Conservation (phyloP, 2,797 vertebrate genomes). For the Atherinosoma microstoma region DNA sequence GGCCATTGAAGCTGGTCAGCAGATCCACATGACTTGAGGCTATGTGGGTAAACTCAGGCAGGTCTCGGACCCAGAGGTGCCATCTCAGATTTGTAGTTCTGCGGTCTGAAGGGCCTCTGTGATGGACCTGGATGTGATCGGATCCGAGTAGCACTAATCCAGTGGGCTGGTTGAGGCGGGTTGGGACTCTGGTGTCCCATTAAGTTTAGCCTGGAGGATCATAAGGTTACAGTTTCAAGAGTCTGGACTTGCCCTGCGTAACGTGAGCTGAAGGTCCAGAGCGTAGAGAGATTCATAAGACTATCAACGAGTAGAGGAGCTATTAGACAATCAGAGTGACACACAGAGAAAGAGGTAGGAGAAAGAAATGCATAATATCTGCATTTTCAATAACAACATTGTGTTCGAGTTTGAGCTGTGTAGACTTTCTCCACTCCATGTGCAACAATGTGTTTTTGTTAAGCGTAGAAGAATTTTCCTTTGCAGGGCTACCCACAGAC, state of each 20-base stretch:
- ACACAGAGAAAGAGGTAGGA: constrained; percentile 31
- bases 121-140: constrained; percentile 69
- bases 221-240: constrained; percentile 83
- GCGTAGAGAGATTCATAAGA: constrained; percentile 42
- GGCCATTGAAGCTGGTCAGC: constrained; percentile 63
- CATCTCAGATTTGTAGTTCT: constrained; percentile 78
- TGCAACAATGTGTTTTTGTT: neutral
- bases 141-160: constrained; percentile 80
- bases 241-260: constrained; percentile 72
- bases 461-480: neutral
- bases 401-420: neutral
- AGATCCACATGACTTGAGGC: constrained; percentile 69
- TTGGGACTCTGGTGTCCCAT: constrained; percentile 85
- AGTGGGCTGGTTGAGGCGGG: constrained; percentile 81
- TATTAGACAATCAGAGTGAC: constrained; percentile 52
- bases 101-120: constrained; percentile 68
- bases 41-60: constrained; percentile 80
- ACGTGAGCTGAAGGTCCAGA: constrained; percentile 72
- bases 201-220: constrained; percentile 83
- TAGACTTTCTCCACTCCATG: neutral
- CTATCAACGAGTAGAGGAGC: constrained; percentile 51
- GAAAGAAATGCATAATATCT: neutral
- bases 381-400: neutral
- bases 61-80: constrained; percentile 81
- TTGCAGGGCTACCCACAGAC: neutral